Base-by-base conservation (phyloP, 2,797 vertebrate species). In the Bradypodion ventrale region DNA sequence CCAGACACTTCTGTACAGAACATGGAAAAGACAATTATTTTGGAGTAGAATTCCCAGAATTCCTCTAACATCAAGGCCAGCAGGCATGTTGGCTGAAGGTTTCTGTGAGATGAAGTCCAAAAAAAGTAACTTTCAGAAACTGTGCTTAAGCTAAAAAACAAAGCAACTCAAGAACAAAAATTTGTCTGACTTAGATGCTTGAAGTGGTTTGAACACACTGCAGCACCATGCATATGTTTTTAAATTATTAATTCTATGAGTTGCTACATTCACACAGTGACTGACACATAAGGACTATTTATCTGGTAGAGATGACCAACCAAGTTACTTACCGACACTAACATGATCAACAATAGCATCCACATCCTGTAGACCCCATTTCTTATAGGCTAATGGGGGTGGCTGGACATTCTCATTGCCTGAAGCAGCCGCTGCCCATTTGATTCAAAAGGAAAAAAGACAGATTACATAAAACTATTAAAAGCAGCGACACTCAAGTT, bases 321-420 rank as follows among this genome's bases (percentile, higher is more conserved):
- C 3, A 37, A 78, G 87, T 81, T 72, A 63, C 97, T 97, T 95
- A 99, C 99, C 99, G 83, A 98, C 96, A 82, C 98, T 99, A 90
- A 97, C 96, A 94, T 99, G 98, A 94, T 99, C 99, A 86, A 98
- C 95, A 76, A 99, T 97, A 0, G 91, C 93, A 89, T 99, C 98
- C 96, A 98, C 97, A 88, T 99, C 98, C 94, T 99, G 98, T 72
- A 99, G 96, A 76, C 97, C 98, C 98, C 98, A 99, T 91, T 99
- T 99, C 95, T 99, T 99, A 90, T 99, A 99, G 72, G 98, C 96
- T 92, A 99, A 94, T 0, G 99, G 99, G 74, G 99, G 99, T 46
- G 98, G 99, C 79, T 98, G 98, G 81, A 98, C 95, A 68, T 96
- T 97, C 90, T 99, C 99, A 91, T 96, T 98, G 77, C 99, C 99